Evolutionary conservation across 1,140 invertebrate genomes (phyloP), one percentile per base, ranked within the genome.

Genomic region (Drosophila navojoa): DNA sequence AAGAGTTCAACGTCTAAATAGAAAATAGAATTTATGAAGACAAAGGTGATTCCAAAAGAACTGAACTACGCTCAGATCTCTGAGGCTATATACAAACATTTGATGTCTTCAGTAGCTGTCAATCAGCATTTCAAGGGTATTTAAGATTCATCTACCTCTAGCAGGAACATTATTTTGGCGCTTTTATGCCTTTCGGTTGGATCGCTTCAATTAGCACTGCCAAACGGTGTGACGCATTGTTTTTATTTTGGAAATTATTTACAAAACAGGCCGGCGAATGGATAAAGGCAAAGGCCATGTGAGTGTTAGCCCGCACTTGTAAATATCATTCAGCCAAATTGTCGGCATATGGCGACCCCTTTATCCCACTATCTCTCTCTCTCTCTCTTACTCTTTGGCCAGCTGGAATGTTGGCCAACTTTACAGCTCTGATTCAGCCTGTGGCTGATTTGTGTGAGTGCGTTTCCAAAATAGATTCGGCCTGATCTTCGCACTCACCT

Each of bases 231-330:
- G 81, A 86, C 77, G 81, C 81, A 86, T 77, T 77, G 79, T 74
- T 79, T 86, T 87, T 68, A 71, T 86, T 87, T 86, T 71, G 52
- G 71, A 86, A 84, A 81, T 69, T 78, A 78, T 76, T 79, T 81
- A 58, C 58, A 72, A 76, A 66, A 54, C 32, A 59, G 29, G 47
- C 47, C 27, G 27, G 25, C 6, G 19, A 52, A 60, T 50, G 54
- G 15, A 27, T n/a, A 38, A 66, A 47, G 49, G 64, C 64, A 77
- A 67, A 80, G 61, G 29, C 61, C 60, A 77, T 60, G 55, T 35
- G 59, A 67, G 64, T 76, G 60, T 81, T 69, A 66, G 22, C 61
- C 29, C 29, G 63, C 55, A 68, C 54, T 74, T 60, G 82, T 79
- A 86, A 87, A 61, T 87, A 79, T 61, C 71, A 78, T 55, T 79